Conservation (phyloP, 2,888 invertebrate species). For the Drepana falcataria region DNA sequence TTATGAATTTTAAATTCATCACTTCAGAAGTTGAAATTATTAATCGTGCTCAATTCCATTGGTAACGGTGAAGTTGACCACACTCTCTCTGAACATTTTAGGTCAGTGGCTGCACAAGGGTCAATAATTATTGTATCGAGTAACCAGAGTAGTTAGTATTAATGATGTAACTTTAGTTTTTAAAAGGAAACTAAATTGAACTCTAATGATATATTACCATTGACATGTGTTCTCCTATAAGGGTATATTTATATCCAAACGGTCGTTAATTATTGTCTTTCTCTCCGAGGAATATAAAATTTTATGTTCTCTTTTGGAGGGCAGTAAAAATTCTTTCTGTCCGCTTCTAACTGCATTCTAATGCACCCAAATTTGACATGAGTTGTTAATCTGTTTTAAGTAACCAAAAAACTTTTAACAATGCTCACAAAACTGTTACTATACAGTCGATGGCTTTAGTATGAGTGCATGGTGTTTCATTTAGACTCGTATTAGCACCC, state of each 20-base stretch:
- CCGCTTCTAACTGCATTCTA: constrained; percentile 55
- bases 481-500: constrained; percentile 32
- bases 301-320: constrained; percentile 55
- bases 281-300: constrained; percentile 49
- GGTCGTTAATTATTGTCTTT: constrained; percentile 48
- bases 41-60: no score
- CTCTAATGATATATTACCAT: constrained; percentile 1
- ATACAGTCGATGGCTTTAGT: constrained; percentile 25
- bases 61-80: no score
- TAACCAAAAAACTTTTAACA: constrained; percentile 44
- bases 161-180: no score
- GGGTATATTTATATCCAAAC: constrained; percentile 25
- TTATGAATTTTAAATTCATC: no score
- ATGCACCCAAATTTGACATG: constrained; percentile 40
- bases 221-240: constrained; percentile 15
- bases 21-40: no score
- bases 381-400: constrained; percentile 50
- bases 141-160: no score
- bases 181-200: constrained; percentile 13
- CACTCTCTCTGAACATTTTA: no score
- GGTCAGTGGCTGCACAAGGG: no score
- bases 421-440: constrained; percentile 25
- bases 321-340: constrained; percentile 63
- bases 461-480: constrained; percentile 23
- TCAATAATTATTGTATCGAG: no score